phyloP scores from a whole-genome alignment of 1,140 invertebrate genomes.

The Battus philenor region DNA sequence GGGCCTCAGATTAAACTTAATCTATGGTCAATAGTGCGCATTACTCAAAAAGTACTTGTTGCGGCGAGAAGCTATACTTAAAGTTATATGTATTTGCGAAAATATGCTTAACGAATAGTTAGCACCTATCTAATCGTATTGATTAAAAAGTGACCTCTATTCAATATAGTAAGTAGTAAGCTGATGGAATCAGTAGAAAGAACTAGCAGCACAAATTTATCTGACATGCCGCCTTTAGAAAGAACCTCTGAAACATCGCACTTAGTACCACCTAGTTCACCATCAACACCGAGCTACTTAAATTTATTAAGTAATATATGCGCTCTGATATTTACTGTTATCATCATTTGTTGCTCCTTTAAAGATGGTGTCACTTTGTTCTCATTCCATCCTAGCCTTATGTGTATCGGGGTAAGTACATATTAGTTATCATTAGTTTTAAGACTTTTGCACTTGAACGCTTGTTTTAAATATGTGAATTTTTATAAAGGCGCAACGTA shows the following conservation, averaged over 20 bases:
- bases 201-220: constrained; percentile 12
- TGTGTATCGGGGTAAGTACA: constrained; percentile 56
- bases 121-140: too few species aligned
- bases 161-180: neutral
- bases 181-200: constrained; percentile 12
- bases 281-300: constrained; percentile 44
- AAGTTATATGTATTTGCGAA: too few species aligned
- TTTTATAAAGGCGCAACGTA: too few species aligned
- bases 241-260: constrained; percentile 51
- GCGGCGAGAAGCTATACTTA: too few species aligned
- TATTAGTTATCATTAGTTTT: too few species aligned
- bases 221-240: constrained; percentile 40
- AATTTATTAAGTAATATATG: constrained; percentile 56
- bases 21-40: too few species aligned
- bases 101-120: too few species aligned
- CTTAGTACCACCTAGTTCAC: constrained; percentile 36
- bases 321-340: constrained; percentile 41
- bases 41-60: too few species aligned
- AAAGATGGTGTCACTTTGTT: constrained; percentile 53
- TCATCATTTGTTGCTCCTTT: constrained; percentile 61
- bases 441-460: too few species aligned
- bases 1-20: too few species aligned
- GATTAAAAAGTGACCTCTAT: neutral
- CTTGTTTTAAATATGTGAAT: too few species aligned
- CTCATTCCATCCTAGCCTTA: constrained; percentile 65